Percentiles rank a stretch among this genome's conserved stretches.
phyloP scores from a whole-genome alignment of 37 sponge, comb jelly and placozoan genomes.

The Cliona cf. orientalis region DNA sequence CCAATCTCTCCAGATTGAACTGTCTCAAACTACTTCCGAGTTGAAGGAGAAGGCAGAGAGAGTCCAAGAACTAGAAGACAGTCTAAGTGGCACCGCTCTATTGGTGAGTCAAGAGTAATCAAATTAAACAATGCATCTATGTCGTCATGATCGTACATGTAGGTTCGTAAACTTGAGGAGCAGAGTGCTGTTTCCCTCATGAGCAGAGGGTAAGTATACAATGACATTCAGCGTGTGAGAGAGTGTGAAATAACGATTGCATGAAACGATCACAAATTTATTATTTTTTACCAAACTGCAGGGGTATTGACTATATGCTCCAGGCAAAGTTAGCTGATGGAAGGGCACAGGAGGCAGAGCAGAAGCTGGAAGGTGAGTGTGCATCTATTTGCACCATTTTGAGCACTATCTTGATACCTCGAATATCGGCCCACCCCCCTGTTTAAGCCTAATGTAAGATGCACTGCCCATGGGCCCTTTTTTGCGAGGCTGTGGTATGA shows the following conservation, averaged over 20 bases:
- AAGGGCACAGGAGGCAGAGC: conserved; percentile 76
- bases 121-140: not conserved
- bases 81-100: conserved; percentile 59
- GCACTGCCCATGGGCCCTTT: no score
- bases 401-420: not conserved
- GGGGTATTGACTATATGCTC: conserved; percentile 87
- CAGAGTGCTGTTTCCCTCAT: conserved; percentile 52
- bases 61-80: conserved; percentile 71
- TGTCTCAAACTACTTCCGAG: conserved; percentile 23
- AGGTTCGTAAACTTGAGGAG: conserved; percentile 78
- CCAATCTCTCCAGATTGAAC: conserved; percentile 49
- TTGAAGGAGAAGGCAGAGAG: conserved; percentile 53
- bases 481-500: no score
- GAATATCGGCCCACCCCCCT: no score
- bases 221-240: not conserved
- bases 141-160: not conserved
- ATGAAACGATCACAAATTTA: not conserved
- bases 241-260: not conserved
- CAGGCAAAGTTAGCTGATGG: conserved; percentile 70
- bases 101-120: conserved; percentile 29
- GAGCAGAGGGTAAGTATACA: conserved; percentile 29
- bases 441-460: no score
- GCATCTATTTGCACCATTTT: not conserved
- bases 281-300: conserved; percentile 5
- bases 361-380: conserved; percentile 65